phyloP scores from a whole-genome alignment of 2,888 invertebrate species.

The Hydroisotoma schaefferi region DNA sequence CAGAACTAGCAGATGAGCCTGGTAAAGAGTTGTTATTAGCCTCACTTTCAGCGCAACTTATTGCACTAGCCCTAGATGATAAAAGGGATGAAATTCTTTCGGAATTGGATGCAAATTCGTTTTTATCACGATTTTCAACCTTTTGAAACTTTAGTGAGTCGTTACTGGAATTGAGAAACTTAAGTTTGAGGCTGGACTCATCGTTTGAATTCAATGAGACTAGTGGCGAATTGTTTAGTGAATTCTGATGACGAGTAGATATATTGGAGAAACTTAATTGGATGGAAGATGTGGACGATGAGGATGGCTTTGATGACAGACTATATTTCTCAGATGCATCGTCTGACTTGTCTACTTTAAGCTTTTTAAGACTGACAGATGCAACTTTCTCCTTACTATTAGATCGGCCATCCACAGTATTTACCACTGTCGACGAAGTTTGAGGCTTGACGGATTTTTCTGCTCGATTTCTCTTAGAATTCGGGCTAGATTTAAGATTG shows the following conservation, averaged over 20 bases:
- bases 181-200: not conserved
- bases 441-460: conserved; percentile 16
- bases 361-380: conserved; percentile 12
- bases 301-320: not conserved
- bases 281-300: not conserved
- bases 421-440: not conserved
- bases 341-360: conserved; percentile 12
- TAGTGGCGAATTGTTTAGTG: not conserved
- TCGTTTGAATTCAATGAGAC: not conserved
- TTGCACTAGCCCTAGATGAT: not conserved
- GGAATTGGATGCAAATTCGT: not conserved
- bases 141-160: not conserved
- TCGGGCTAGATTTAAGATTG: conserved; percentile 19
- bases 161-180: not conserved
- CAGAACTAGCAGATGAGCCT: not conserved
- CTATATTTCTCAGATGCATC: not conserved
- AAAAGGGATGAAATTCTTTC: conserved; percentile 2
- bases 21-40: conserved; percentile 8
- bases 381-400: conserved; percentile 11
- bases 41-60: conserved; percentile 2
- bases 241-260: not conserved
- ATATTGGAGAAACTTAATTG: no score
- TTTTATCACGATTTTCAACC: no score
- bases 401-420: no score
- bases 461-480: conserved; percentile 26